Percentiles rank a stretch among this genome's conserved stretches.
Conservation (phyloP, 35 echinoderm and acorn worm genomes). For the Patiria miniata region DNA sequence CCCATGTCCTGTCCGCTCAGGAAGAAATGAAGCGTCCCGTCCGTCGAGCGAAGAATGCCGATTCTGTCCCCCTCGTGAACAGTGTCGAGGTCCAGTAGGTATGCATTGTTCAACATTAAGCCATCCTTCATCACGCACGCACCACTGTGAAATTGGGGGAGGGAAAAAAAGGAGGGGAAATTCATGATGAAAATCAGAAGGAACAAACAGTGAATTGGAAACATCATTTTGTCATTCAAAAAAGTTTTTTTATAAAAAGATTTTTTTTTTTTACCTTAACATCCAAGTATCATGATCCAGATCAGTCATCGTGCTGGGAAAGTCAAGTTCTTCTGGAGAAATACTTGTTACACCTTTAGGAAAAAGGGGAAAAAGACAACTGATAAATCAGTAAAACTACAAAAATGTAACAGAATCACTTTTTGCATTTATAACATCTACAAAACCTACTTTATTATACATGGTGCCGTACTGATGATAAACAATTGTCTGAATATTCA, state of each 20-base stretch:
- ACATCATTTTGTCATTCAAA: no score
- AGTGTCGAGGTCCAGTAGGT: conserved; percentile 79
- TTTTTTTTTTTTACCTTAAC: conserved; percentile 70
- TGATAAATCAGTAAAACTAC: no score
- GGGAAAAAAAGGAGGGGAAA: neutral
- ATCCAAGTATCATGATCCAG: conserved; percentile 88
- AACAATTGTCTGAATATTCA: no score
- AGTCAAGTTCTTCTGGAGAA: conserved; percentile 79
- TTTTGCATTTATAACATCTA: no score
- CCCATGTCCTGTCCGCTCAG: conserved; percentile 81
- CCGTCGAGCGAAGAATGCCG: conserved; percentile 66
- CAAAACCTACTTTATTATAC: no score
- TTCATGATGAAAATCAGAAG: neutral
- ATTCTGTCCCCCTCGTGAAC: conserved; percentile 66
- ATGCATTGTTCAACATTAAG: conserved; percentile 76
- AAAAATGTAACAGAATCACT: no score
- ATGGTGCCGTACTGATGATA: no score
- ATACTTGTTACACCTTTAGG: conserved; percentile 78
- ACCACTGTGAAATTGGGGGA: conserved; percentile 54
- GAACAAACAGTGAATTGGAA: neutral
- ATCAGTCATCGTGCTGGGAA: conserved; percentile 92
- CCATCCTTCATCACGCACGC: conserved; percentile 85
- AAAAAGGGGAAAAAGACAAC: conserved; percentile 20
- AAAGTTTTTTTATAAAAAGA: no score
- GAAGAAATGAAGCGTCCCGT: conserved; percentile 73